Conservation (phyloP, 2,888 invertebrate genomes). For the Trypoxylon attenuatum region DNA sequence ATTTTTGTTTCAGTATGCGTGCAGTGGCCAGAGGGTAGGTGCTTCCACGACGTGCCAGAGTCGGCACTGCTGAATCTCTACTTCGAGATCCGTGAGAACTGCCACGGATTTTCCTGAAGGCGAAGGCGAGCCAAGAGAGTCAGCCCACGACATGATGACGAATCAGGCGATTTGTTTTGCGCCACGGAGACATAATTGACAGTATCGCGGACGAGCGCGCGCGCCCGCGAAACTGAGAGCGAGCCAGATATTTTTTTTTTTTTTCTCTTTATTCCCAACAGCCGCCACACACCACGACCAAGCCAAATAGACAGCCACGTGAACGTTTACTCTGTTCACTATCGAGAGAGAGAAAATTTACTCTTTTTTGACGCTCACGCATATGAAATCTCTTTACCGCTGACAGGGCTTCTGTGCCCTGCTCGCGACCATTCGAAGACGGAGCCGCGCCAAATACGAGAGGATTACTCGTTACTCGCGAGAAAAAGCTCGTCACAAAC, state of each 20-base stretch:
- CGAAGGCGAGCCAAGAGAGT: slow-evolving; percentile 61
- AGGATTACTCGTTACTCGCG: no score
- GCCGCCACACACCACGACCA: slow-evolving; percentile 73
- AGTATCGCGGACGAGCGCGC: slow-evolving; percentile 1
- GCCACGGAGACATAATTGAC: slow-evolving; percentile 19
- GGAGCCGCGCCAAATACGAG: neutral
- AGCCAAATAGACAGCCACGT: slow-evolving; percentile 62
- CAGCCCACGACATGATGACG: slow-evolving; percentile 36
- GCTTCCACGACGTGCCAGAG: slow-evolving; percentile 71
- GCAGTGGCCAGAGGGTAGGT: slow-evolving; percentile 93
- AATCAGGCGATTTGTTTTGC: slow-evolving; percentile 14
- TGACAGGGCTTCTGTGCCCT: neutral
- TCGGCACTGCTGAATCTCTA: slow-evolving; percentile 71
- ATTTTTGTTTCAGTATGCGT: slow-evolving; percentile 88
- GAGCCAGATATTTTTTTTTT: slow-evolving; percentile 24
- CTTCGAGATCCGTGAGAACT: slow-evolving; percentile 70
- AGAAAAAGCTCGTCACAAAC: no score
- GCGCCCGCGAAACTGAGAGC: neutral
- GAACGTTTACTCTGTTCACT: neutral
- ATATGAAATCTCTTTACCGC: neutral
- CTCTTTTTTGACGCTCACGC: neutral
- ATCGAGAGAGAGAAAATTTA: slow-evolving; percentile 12
- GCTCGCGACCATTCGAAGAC: neutral
- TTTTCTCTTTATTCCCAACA: slow-evolving; percentile 57
- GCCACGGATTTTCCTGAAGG: slow-evolving; percentile 71